A percentile compares a stretch with the other conserved stretches of the same genome.
These are phyloP conservation scores for Oxyteleia sp. DNA, from an alignment of 2,888 invertebrate genomes.

Conservation along the genomic window DNA sequence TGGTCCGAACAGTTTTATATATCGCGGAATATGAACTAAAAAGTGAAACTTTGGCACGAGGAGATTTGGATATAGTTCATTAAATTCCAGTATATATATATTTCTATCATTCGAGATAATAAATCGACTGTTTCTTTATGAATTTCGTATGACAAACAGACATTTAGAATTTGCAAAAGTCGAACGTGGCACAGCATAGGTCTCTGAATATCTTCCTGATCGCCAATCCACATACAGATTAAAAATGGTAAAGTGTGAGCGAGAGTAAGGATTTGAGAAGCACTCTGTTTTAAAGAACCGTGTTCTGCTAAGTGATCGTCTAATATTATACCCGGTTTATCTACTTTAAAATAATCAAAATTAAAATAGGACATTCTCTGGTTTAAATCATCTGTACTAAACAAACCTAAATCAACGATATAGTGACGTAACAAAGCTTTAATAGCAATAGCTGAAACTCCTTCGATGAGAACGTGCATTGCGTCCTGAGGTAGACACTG, in stretches of 20 bases:
- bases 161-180: no score
- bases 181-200: no score
- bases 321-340: conserved; percentile 74
- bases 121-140: no score
- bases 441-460: conserved; percentile 42
- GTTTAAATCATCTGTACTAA: conserved; percentile 75
- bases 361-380: conserved; percentile 67
- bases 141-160: no score
- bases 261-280: conserved; percentile 73
- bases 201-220: no score
- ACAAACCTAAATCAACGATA: conserved; percentile 66
- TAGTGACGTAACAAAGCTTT: conserved; percentile 66
- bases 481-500: conserved; percentile 65
- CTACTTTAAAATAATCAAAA: conserved; percentile 73
- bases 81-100: conserved; percentile 56
- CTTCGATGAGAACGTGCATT: conserved; percentile 76
- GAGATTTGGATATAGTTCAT: conserved; percentile 60
- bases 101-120: no score
- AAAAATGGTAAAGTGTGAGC: conserved; percentile 75
- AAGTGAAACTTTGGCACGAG: conserved; percentile 69
- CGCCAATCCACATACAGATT: conserved; percentile 71
- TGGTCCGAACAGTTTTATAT: conserved; percentile 68
- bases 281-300: conserved; percentile 73
- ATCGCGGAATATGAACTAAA: conserved; percentile 61
- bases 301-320: conserved; percentile 19